Percentiles rank a stretch among this genome's conserved stretches.
Conservation (phyloP, 2,797 vertebrate species). For the Malacoctenus gilli region DNA sequence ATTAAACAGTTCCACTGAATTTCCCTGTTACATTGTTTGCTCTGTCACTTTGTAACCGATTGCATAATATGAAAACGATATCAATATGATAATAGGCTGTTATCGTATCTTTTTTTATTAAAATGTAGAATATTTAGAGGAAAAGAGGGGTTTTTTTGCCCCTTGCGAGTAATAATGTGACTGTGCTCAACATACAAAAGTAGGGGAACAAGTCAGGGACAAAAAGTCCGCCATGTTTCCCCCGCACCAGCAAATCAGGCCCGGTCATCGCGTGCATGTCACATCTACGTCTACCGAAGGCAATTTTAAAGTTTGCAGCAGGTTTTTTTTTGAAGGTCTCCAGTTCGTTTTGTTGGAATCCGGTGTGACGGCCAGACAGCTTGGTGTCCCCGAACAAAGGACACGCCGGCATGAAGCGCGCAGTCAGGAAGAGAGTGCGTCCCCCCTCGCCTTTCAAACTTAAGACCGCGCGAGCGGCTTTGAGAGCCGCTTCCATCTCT, state of each 20-base stretch:
- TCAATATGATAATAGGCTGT: slow-evolving; percentile 19
- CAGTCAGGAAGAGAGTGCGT: slow-evolving; percentile 4
- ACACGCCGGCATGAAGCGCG: slow-evolving; percentile 1
- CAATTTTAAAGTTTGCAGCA: not conserved
- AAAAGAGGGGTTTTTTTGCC: not conserved
- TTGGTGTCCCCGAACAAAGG: slow-evolving; percentile 17
- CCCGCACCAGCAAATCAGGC: not conserved
- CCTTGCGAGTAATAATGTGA: slow-evolving; percentile 12
- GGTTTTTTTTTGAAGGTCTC: not conserved
- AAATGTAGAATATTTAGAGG: slow-evolving; percentile 11
- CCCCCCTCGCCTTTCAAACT: slow-evolving; percentile 10
- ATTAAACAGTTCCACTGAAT: slow-evolving; percentile 47
- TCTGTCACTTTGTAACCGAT: slow-evolving; percentile 21
- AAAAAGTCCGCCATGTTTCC: not conserved
- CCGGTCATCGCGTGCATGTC: not conserved
- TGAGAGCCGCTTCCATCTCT: slow-evolving; percentile 10
- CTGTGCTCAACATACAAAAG: not conserved
- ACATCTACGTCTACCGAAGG: not conserved
- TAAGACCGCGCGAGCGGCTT: not conserved
- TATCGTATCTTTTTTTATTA: slow-evolving; percentile 27
- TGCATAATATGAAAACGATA: slow-evolving; percentile 12
- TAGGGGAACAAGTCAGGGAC: not conserved
- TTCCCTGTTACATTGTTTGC: slow-evolving; percentile 36
- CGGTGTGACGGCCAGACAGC: not conserved
- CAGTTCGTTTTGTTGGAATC: not conserved